Evolutionary conservation across 2,888 invertebrate genomes (phyloP).

Genomic region (Latrodectus hesperus): DNA sequence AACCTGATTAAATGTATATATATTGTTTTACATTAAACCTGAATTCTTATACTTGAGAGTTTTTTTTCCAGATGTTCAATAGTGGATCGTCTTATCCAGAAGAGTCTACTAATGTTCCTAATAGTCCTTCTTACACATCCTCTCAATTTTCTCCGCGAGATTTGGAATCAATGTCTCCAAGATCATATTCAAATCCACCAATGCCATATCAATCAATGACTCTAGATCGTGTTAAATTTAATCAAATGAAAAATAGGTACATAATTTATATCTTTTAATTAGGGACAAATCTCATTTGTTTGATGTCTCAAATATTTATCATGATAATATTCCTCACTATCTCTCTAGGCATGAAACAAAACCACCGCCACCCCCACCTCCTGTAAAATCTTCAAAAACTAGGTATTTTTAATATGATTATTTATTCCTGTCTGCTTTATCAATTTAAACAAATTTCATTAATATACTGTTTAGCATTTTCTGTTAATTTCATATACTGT

Average conservation of each 20-base stretch:
- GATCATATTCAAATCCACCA: conserved; percentile 13
- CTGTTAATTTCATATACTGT: no score
- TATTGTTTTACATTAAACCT: background rate
- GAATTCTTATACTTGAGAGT: background rate
- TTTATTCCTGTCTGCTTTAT: no score
- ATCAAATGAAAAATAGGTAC: conserved; percentile 55
- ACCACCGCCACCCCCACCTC: conserved; percentile 63
- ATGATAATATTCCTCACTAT: background rate
- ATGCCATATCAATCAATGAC: conserved; percentile 67
- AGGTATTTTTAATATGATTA: conserved; percentile 11
- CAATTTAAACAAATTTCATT: no score
- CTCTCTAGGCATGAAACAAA: conserved; percentile 40
- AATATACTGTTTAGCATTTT: no score
- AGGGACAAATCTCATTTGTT: background rate
- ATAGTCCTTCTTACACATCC: conserved; percentile 24
- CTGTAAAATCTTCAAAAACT: conserved; percentile 58
- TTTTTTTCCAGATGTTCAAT: conserved; percentile 24
- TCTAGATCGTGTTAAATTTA: conserved; percentile 50
- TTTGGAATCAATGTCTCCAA: background rate
- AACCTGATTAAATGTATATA: background rate
- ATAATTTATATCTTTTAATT: background rate
- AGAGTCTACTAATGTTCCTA: conserved; percentile 11
- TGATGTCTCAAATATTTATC: background rate
- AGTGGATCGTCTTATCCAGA: conserved; percentile 30
- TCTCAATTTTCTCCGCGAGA: background rate